Percentiles rank a stretch among this genome's conserved stretches.
These are phyloP conservation scores for Cheilosia scutellata DNA, from an alignment of 2,888 invertebrate genomes.

Conservation along the genomic window DNA sequence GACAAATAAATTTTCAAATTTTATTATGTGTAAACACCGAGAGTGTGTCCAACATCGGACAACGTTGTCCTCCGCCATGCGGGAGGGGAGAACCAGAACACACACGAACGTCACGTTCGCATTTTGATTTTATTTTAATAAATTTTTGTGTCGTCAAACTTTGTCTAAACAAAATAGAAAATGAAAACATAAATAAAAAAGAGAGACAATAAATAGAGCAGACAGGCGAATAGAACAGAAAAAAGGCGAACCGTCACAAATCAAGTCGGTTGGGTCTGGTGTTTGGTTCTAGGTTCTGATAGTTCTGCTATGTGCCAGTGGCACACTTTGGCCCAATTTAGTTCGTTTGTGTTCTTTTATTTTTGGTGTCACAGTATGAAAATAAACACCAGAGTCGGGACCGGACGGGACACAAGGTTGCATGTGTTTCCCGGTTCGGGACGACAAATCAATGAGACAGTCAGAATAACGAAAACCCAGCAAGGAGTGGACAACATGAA, in stretches of 20 bases:
- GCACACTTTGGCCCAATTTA: conserved; percentile 53
- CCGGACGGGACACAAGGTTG: conserved; percentile 31
- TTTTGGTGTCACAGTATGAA: conserved; percentile 27
- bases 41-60: conserved; percentile 70
- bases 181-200: conserved; percentile 45
- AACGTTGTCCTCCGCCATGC: conserved; percentile 18
- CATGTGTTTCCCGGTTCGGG: conserved; percentile 29
- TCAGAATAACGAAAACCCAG: conserved; percentile 4
- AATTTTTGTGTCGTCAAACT: conserved; percentile 59
- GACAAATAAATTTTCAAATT: conserved; percentile 81
- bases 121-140: conserved; percentile 50
- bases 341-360: not conserved
- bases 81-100: not conserved
- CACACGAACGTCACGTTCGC: not conserved
- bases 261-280: conserved; percentile 36
- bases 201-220: conserved; percentile 56
- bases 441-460: conserved; percentile 61
- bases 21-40: conserved; percentile 79
- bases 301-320: conserved; percentile 12
- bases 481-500: conserved; percentile 39
- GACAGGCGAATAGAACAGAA: conserved; percentile 44
- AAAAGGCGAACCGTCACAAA: conserved; percentile 64
- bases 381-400: conserved; percentile 37
- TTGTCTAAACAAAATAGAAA: conserved; percentile 53
- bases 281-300: conserved; percentile 19